Evolutionary conservation across 2,888 invertebrate species (phyloP).

Genomic region (Thera britannica): DNA sequence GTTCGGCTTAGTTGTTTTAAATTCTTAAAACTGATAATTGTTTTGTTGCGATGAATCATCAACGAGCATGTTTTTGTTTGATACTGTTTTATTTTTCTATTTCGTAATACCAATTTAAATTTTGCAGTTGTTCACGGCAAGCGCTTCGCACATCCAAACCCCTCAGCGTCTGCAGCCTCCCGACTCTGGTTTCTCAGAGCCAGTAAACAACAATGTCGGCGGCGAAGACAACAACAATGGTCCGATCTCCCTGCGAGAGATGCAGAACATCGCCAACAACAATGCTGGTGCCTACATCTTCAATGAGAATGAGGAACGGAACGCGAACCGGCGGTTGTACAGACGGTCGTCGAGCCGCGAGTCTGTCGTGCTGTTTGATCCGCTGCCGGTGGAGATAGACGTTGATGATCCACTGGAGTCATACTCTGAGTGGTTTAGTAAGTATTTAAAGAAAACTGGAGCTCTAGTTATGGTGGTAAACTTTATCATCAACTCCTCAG

Average conservation of each 20-base stretch:
- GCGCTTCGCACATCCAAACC: slow-evolving; percentile 74
- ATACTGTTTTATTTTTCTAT: not conserved
- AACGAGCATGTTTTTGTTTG: not conserved
- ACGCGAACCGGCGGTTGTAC: slow-evolving; percentile 70
- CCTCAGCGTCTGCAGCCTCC: slow-evolving; percentile 70
- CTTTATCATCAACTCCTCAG: too few species aligned
- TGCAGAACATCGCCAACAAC: slow-evolving; percentile 85
- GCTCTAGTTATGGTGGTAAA: too few species aligned
- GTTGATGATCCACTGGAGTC: slow-evolving; percentile 72
- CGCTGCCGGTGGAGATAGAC: slow-evolving; percentile 66
- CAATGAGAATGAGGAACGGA: slow-evolving; percentile 79
- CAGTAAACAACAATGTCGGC: slow-evolving; percentile 75
- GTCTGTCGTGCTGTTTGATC: slow-evolving; percentile 77
- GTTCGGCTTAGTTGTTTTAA: slow-evolving; percentile 1
- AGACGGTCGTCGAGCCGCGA: slow-evolving; percentile 72
- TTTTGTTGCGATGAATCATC: not conserved
- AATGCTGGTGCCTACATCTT: slow-evolving; percentile 82
- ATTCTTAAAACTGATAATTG: slow-evolving; percentile 10
- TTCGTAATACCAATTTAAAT: slow-evolving; percentile 1
- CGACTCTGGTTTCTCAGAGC: slow-evolving; percentile 76
- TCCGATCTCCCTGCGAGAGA: slow-evolving; percentile 81
- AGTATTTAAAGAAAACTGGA: slow-evolving; percentile 40
- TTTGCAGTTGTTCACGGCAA: slow-evolving; percentile 72
- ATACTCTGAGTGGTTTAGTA: slow-evolving; percentile 79
- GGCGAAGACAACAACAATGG: slow-evolving; percentile 85